Conservation (phyloP, 2,113 vertebrate genomes). For the Sceloporus tristichus region DNA sequence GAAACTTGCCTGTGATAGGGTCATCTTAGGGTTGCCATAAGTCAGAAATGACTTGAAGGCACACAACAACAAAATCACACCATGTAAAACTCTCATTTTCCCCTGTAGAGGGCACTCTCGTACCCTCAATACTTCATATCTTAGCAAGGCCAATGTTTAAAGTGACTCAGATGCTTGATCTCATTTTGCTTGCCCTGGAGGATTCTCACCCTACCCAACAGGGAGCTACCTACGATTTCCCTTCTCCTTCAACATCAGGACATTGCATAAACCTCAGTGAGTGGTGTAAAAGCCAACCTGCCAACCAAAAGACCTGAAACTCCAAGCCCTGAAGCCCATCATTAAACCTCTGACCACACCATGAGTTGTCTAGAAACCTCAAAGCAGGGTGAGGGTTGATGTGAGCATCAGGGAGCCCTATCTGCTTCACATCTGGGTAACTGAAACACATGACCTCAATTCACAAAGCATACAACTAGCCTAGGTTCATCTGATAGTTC, state of each 20-base stretch:
- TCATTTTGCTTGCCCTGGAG: background rate
- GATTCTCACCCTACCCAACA: background rate
- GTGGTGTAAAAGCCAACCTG: background rate
- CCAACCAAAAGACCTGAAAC: background rate
- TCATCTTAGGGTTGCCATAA: too few relatives aligned
- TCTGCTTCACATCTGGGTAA: background rate
- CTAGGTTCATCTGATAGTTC: background rate
- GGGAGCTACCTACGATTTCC: background rate
- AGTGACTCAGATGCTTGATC: background rate
- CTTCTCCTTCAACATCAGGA: background rate
- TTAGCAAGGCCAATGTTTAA: background rate
- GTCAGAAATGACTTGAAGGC: too few relatives aligned
- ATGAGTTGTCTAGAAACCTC: background rate
- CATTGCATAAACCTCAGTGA: background rate
- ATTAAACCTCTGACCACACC: background rate
- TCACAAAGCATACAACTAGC: background rate
- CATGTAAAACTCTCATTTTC: background rate
- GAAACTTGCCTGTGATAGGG: too few relatives aligned
- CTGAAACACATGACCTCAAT: background rate
- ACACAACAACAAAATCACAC: background rate
- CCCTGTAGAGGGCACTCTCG: constrained; percentile 7
- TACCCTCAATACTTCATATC: background rate
- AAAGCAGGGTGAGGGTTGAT: background rate
- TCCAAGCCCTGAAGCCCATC: background rate
- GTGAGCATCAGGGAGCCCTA: background rate